Conservation (phyloP, 1,140 invertebrate species). For the Paraescarpia echinospica region DNA sequence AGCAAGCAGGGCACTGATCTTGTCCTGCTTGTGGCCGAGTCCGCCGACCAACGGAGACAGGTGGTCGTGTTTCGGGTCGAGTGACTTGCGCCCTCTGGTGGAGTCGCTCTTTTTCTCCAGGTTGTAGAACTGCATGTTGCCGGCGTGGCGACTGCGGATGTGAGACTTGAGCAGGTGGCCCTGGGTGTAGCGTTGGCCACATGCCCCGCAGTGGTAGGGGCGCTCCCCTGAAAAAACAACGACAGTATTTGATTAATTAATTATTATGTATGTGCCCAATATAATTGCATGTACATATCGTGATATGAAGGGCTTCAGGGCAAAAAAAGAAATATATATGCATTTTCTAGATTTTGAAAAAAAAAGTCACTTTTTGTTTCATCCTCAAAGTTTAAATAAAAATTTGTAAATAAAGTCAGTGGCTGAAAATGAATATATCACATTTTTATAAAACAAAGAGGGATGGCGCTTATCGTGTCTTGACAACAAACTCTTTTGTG, state of each 20-base stretch:
- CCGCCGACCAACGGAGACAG: neutral
- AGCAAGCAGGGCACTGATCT: conserved; percentile 24
- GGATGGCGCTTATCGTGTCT: no score
- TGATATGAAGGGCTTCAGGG: no score
- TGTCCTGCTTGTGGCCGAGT: conserved; percentile 17
- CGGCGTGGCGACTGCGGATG: conserved; percentile 29
- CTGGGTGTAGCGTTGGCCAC: conserved; percentile 30
- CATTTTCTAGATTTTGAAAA: no score
- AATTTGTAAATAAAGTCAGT: no score
- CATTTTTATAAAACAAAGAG: no score
- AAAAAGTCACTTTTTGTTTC: no score
- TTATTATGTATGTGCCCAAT: no score
- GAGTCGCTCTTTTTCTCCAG: conserved; percentile 30
- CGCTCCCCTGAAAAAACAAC: conserved; percentile 27
- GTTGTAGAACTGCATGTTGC: conserved; percentile 32
- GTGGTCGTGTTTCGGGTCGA: conserved; percentile 22
- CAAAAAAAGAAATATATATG: no score
- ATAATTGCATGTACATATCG: no score
- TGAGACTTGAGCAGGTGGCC: conserved; percentile 31
- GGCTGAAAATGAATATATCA: no score
- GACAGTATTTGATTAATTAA: neutral
- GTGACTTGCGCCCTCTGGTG: conserved; percentile 21
- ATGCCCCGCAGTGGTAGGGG: conserved; percentile 29
- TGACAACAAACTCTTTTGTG: no score
- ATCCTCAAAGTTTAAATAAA: no score